phyloP scores from a whole-genome alignment of 2,888 invertebrate genomes.

The Scrobipalpa atriplicella region DNA sequence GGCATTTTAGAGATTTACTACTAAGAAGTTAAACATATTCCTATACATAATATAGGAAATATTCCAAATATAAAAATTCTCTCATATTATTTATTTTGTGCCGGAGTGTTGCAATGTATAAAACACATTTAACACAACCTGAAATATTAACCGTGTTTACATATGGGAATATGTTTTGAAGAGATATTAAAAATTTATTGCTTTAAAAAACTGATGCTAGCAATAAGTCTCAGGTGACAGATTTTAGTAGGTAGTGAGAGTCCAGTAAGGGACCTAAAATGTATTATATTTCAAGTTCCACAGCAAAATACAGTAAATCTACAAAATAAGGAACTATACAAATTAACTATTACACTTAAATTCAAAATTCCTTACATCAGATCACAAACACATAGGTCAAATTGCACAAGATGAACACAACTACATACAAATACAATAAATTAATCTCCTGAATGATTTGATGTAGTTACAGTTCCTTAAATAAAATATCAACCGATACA shows the following conservation, averaged over 20 bases:
- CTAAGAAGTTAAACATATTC: slow-evolving; percentile 61
- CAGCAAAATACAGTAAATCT: slow-evolving; percentile 66
- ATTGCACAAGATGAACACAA: slow-evolving; percentile 74
- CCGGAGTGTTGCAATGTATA: slow-evolving; percentile 42
- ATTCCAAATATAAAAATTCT: slow-evolving; percentile 59
- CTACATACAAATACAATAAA: slow-evolving; percentile 75
- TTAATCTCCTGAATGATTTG: slow-evolving; percentile 75
- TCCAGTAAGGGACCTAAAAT: slow-evolving; percentile 35
- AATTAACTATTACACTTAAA: slow-evolving; percentile 70
- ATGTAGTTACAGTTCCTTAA: slow-evolving; percentile 64
- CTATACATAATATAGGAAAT: slow-evolving; percentile 56
- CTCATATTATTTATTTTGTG: slow-evolving; percentile 59
- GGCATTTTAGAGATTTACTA: slow-evolving; percentile 57
- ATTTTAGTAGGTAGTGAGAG: slow-evolving; percentile 35
- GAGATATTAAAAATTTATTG: slow-evolving; percentile 55
- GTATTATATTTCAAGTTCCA: slow-evolving; percentile 49
- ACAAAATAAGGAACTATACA: slow-evolving; percentile 80
- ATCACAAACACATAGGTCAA: slow-evolving; percentile 78
- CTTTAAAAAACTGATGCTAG: slow-evolving; percentile 71
- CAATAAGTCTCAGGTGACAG: slow-evolving; percentile 61
- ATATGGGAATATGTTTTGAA: slow-evolving; percentile 55
- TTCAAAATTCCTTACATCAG: slow-evolving; percentile 76
- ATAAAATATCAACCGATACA: slow-evolving; percentile 79
- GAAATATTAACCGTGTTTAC: slow-evolving; percentile 44
- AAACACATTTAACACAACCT: slow-evolving; percentile 37